Evolutionary conservation across 2,888 invertebrate species (phyloP), one percentile per base, ranked within the genome.

Genomic region (Chesias legatella): DNA sequence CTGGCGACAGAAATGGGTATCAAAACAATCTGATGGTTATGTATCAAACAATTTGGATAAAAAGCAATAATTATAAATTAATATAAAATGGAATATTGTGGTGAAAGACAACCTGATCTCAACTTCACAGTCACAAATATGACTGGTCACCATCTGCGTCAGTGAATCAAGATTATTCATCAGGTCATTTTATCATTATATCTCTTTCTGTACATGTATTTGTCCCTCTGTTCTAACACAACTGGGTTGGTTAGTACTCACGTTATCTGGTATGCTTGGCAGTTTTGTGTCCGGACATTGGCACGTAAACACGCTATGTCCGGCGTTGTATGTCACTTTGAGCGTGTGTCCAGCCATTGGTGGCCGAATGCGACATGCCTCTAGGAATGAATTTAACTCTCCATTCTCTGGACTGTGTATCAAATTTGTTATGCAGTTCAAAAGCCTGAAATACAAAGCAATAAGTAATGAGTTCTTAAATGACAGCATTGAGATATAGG

Each of bases 261-360:
- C 98, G 90, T 98, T 98, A 83, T 97, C 95, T 36, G 98, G 98
- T 88, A 99, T 97, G 79, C 95, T 96, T 10, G 98, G 98, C 59
- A 99, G 89, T 70, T 94, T 93, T 60, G 92, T 93, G 64, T 94
- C 91, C 66, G 97, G 97, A 67, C 92, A 91, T 93, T 96, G 88
- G 56, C 91, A 92, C 56, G 73, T 67, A 64, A 85, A 84, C 41
- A 78, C 79, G 54, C 72, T 79, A 56, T 79, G 77, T 4, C 84
- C 86, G 1, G 82, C 77, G 52, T 78, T 79, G 63, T 75, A 79
- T 6, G 74, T 79, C 10, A 81, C 75, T 55, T 71, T 79, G 9
- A 85, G 69, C 33, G 82, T 85, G 56, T 83, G 82, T 0, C 81
- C 80, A 1, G 75, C 72, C 79, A 79, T 73, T 0, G 82, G 86